A percentile compares a stretch with the other conserved stretches of the same genome.
Conservation (phyloP, 1,140 invertebrate genomes). For the Drosophila nebulosa region DNA sequence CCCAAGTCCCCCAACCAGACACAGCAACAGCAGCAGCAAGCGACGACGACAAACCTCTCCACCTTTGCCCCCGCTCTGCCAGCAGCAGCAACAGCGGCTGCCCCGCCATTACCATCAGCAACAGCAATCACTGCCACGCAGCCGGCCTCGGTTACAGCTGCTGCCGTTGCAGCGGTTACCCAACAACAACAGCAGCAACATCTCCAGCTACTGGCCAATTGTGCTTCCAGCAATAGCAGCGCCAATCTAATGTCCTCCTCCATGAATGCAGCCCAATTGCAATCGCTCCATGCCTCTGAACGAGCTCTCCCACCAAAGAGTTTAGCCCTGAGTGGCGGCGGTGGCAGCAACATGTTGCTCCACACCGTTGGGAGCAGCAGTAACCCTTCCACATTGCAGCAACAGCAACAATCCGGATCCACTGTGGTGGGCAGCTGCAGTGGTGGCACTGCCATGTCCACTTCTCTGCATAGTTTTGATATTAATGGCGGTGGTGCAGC, state of each 20-base stretch:
- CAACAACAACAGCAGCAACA: conserved; percentile 78
- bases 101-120: conserved; percentile 12
- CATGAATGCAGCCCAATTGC: conserved; percentile 67
- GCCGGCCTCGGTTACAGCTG: conserved; percentile 48
- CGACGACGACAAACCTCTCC: conserved; percentile 36
- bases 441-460: conserved; percentile 66
- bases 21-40: conserved; percentile 56
- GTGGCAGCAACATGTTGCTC: conserved; percentile 57
- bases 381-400: neutral
- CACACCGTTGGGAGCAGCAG: conserved; percentile 28
- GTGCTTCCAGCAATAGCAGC: conserved; percentile 51
- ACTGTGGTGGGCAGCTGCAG: conserved; percentile 13
- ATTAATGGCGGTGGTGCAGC: conserved; percentile 32
- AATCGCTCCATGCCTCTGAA: conserved; percentile 53
- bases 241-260: conserved; percentile 75
- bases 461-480: conserved; percentile 77
- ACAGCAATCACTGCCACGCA: conserved; percentile 16
- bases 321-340: conserved; percentile 48
- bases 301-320: conserved; percentile 71
- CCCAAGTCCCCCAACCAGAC: conserved; percentile 80
- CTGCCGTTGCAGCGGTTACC: conserved; percentile 73
- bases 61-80: conserved; percentile 60
- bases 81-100: conserved; percentile 13
- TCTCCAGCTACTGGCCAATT: conserved; percentile 68
- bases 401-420: conserved; percentile 31